phyloP scores from a whole-genome alignment of 2,888 invertebrate genomes.

The Rhagonycha fulva region DNA sequence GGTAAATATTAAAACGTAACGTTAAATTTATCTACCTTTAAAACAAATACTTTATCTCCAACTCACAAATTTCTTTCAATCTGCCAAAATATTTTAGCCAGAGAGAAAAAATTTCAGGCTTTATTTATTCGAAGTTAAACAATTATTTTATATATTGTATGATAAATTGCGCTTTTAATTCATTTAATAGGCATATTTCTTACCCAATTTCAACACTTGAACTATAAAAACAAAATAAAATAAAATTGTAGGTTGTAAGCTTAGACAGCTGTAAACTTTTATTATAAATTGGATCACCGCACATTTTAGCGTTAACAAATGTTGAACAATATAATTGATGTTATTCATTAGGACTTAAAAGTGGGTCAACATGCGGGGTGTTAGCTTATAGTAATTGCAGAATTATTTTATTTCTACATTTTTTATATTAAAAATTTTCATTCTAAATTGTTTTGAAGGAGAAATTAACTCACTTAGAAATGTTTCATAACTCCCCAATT shows the following conservation, averaged over 20 bases:
- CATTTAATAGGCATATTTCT: constrained; percentile 10
- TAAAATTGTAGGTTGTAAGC: constrained; percentile 1
- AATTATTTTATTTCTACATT: constrained; percentile 6
- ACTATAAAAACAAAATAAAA: constrained; percentile 1
- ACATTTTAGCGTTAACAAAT: constrained; percentile 15
- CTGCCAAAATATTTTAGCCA: constrained; percentile 12
- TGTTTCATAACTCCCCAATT: background rate
- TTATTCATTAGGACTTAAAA: constrained; percentile 10
- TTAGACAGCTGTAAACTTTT: constrained; percentile 5
- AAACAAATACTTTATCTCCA: constrained; percentile 14
- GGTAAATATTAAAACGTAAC: constrained; percentile 22
- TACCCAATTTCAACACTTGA: constrained; percentile 6
- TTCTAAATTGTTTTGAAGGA: background rate
- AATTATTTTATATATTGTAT: constrained; percentile 7
- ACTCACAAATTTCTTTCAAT: background rate
- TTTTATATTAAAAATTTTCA: background rate
- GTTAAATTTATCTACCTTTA: constrained; percentile 19
- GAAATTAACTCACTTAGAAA: background rate
- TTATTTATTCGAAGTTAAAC: constrained; percentile 9
- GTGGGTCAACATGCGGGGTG: constrained; percentile 7
- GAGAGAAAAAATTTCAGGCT: constrained; percentile 12
- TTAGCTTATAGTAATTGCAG: constrained; percentile 8
- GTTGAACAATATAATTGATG: constrained; percentile 14
- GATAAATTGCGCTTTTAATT: constrained; percentile 16
- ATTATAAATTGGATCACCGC: constrained; percentile 11